These are phyloP conservation scores for Limanda limanda DNA, from an alignment of 2,113 vertebrate genomes.

Conservation along the genomic window DNA sequence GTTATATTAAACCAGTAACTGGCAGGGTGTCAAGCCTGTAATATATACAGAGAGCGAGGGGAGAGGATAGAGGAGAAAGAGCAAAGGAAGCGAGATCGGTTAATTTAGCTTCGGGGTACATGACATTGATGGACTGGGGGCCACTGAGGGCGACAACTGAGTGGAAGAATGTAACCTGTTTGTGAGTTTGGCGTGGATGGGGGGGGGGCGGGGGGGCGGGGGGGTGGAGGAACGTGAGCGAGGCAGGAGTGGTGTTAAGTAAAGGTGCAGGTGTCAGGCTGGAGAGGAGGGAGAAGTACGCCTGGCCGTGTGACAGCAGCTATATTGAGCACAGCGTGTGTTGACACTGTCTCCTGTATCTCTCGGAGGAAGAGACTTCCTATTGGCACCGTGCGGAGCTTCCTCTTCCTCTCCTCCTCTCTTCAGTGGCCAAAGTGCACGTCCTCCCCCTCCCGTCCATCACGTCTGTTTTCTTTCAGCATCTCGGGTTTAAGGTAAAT, in stretches of 20 bases:
- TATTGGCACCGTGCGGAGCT: conserved; percentile 80
- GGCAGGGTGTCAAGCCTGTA: conserved; percentile 70
- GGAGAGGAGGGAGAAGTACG: conserved; percentile 69
- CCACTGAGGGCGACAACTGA: conserved; percentile 18
- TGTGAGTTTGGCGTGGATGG: background rate
- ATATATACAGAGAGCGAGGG: conserved; percentile 60
- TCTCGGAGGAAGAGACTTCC: conserved; percentile 85
- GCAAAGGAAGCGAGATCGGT: conserved; percentile 67
- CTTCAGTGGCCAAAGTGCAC: conserved; percentile 45
- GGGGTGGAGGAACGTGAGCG: conserved; percentile 40
- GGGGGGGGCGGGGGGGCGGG: background rate
- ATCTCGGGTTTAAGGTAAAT: conserved; percentile 30
- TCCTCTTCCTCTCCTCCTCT: conserved; percentile 59
- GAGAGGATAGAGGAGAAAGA: conserved; percentile 28
- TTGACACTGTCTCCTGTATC: conserved; percentile 85
- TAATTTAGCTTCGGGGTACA: conserved; percentile 61
- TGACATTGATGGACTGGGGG: conserved; percentile 73
- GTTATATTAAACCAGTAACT: conserved; percentile 81
- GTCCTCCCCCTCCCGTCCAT: conserved; percentile 27
- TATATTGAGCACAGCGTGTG: conserved; percentile 84
- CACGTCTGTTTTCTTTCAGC: conserved; percentile 19
- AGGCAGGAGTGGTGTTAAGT: conserved; percentile 44
- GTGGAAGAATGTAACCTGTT: conserved; percentile 57
- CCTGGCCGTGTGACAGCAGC: conserved; percentile 80
- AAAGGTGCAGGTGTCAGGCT: conserved; percentile 71